phyloP scores from a whole-genome alignment of 2,113 vertebrate species.

The Forbesichthys agassizii region DNA sequence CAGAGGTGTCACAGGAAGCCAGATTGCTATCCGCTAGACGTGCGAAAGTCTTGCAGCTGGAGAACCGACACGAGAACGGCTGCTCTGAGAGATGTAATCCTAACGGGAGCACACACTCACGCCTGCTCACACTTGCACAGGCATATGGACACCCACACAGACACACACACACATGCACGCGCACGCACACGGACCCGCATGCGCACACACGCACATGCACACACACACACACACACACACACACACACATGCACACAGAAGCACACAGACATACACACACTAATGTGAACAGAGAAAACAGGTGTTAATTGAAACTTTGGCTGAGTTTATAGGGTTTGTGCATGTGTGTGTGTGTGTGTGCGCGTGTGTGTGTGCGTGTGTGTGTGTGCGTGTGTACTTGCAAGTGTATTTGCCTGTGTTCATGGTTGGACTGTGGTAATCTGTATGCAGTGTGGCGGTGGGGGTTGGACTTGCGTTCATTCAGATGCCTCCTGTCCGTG shows the following conservation, averaged over 20 bases:
- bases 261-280: conserved; percentile 17
- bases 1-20: conserved; percentile 64
- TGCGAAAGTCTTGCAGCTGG: conserved; percentile 65
- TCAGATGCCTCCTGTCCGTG: neutral
- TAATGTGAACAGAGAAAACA: conserved; percentile 38
- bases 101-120: conserved; percentile 41
- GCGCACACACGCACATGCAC: conserved; percentile 16
- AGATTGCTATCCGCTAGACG: conserved; percentile 57
- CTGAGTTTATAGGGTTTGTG: conserved; percentile 8
- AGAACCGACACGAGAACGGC: conserved; percentile 64
- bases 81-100: conserved; percentile 62
- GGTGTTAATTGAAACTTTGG: conserved; percentile 58
- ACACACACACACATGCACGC: conserved; percentile 18
- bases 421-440: neutral
- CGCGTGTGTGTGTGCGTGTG: too few species aligned
- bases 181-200: conserved; percentile 3
- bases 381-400: neutral
- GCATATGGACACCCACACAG: conserved; percentile 11
- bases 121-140: conserved; percentile 33
- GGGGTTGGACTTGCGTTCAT: neutral
- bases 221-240: neutral
- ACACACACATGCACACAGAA: conserved; percentile 7
- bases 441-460: neutral
- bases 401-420: neutral
- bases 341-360: neutral